phyloP scores from a whole-genome alignment of 2,113 vertebrate genomes.

The Podarcis raffonei region DNA sequence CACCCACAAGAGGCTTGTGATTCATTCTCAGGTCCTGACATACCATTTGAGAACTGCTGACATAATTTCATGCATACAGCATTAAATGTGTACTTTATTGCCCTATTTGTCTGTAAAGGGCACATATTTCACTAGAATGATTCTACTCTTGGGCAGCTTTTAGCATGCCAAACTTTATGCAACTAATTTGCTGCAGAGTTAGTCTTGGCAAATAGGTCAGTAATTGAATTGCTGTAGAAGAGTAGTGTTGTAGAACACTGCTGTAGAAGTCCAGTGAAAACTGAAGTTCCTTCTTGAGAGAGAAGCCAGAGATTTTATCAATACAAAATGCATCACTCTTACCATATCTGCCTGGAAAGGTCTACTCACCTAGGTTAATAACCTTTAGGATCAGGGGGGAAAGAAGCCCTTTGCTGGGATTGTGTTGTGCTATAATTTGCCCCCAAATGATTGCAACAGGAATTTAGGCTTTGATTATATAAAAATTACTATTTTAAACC shows the following conservation, averaged over 20 bases:
- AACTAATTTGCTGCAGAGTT: rapidly evolving
- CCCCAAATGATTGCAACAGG: neutral
- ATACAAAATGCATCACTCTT: neutral
- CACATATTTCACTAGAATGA: neutral
- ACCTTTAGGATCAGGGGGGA: neutral
- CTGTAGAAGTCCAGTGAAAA: no score
- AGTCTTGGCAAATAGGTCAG: neutral
- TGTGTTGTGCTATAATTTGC: neutral
- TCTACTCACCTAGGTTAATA: neutral
- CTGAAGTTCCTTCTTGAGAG: neutral
- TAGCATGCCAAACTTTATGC: rapidly evolving
- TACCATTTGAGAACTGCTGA: conserved; percentile 26
- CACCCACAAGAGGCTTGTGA: conserved; percentile 27
- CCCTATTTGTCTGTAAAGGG: neutral
- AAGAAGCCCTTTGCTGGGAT: neutral
- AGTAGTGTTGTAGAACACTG: neutral
- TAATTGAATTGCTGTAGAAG: neutral
- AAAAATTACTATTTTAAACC: neutral
- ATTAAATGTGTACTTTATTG: conserved; percentile 21
- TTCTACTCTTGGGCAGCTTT: neutral
- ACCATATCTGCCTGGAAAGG: neutral
- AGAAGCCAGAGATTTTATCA: neutral
- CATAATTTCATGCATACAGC: conserved; percentile 4
- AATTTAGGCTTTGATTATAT: neutral
- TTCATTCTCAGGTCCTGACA: conserved; percentile 25